Evolutionary conservation across 1,140 invertebrate genomes (phyloP).

Genomic region (Gonatopus flavifemur): DNA sequence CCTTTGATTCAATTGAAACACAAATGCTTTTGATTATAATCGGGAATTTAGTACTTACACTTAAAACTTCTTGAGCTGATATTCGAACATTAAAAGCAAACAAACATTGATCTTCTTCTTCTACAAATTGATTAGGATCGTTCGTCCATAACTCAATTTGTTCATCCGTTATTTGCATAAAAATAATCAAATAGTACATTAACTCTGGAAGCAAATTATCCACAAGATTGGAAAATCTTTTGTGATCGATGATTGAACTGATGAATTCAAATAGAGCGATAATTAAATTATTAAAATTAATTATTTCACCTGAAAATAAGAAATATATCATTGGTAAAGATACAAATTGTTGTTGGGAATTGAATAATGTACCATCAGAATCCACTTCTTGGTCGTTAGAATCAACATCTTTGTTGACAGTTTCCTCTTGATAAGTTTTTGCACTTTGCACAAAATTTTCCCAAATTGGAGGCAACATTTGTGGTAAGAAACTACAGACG

Average conservation of each 20-base stretch:
- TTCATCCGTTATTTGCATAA: slow-evolving; percentile 79
- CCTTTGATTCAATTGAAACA: too few species aligned
- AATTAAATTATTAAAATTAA: slow-evolving; percentile 75
- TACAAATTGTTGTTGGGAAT: slow-evolving; percentile 26
- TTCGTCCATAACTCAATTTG: slow-evolving; percentile 71
- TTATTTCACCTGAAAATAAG: slow-evolving; percentile 64
- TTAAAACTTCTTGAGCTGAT: slow-evolving; percentile 72
- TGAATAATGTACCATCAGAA: slow-evolving; percentile 62
- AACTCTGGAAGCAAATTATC: slow-evolving; percentile 71
- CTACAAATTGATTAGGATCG: slow-evolving; percentile 75
- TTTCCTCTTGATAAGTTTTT: slow-evolving; percentile 65
- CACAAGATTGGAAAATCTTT: slow-evolving; percentile 64
- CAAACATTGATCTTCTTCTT: slow-evolving; percentile 75
- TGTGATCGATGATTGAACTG: slow-evolving; percentile 65
- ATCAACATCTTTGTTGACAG: slow-evolving; percentile 62
- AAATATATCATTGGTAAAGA: slow-evolving; percentile 2
- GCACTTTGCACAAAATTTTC: slow-evolving; percentile 70
- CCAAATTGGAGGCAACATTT: slow-evolving; percentile 74
- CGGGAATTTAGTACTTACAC: slow-evolving; percentile 60
- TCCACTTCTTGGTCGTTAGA: slow-evolving; percentile 54
- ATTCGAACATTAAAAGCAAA: slow-evolving; percentile 75
- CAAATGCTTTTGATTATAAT: too few species aligned
- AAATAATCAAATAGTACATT: slow-evolving; percentile 74
- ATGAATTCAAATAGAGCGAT: slow-evolving; percentile 79
- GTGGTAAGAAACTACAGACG: slow-evolving; percentile 65